Percentiles rank a stretch among this genome's conserved stretches.
Evolutionary conservation across 1,140 invertebrate genomes (phyloP).

Genomic region (Platyscapa corneri): DNA sequence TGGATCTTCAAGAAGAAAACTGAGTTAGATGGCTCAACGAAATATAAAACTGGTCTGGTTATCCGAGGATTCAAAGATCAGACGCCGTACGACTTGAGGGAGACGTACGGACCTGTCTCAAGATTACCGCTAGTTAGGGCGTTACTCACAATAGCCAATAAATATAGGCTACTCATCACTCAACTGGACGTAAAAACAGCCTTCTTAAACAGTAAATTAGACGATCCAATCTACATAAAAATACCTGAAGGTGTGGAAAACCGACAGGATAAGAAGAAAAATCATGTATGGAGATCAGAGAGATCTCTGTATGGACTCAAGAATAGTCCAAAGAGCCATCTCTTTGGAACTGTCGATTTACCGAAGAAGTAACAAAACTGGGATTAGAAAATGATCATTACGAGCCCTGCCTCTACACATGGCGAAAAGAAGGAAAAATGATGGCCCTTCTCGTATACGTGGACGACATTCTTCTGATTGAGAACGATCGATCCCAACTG

Average conservation of each 20-base stretch:
- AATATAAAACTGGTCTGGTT: slow-evolving; percentile 55
- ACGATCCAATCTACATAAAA: slow-evolving; percentile 61
- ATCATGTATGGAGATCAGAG: too few relatives aligned
- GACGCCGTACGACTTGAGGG: too few relatives aligned
- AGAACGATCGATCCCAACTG: slow-evolving; percentile 44
- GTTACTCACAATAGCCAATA: slow-evolving; percentile 38
- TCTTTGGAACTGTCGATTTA: slow-evolving; percentile 49
- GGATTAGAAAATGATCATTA: slow-evolving; percentile 50
- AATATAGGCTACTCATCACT: slow-evolving; percentile 51
- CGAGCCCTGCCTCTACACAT: slow-evolving; percentile 51
- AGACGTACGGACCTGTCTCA: slow-evolving; percentile 55
- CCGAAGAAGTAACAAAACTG: slow-evolving; percentile 33
- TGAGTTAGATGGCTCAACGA: not conserved
- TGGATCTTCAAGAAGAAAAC: slow-evolving; percentile 41
- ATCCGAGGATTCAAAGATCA: slow-evolving; percentile 60
- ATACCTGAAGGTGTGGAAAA: not conserved
- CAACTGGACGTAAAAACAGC: slow-evolving; percentile 70
- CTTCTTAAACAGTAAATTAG: slow-evolving; percentile 64
- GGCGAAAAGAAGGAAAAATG: slow-evolving; percentile 39
- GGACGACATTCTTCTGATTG: too few relatives aligned
- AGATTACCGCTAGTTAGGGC: slow-evolving; percentile 57
- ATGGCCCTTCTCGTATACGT: too few relatives aligned
- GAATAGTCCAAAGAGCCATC: too few relatives aligned
- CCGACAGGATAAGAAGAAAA: too few relatives aligned
- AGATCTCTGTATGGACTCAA: too few relatives aligned